Conservation (phyloP, 2,797 vertebrate genomes). For the Centroberyx gerrardi region DNA sequence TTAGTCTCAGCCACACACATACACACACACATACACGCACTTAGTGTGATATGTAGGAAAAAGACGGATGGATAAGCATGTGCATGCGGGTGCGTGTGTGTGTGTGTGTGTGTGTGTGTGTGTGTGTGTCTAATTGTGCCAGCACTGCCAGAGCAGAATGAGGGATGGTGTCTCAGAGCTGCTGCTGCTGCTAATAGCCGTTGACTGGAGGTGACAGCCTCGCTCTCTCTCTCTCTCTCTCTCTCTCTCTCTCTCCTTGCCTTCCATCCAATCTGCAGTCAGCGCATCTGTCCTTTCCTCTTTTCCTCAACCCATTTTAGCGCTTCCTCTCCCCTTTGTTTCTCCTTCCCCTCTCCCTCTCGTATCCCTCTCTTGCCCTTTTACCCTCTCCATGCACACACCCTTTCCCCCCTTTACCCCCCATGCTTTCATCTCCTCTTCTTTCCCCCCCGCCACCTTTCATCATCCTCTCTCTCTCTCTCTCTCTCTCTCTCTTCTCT, state of each 20-base stretch:
- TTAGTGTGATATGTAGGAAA: slow-evolving; percentile 23
- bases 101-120: slow-evolving; percentile 61
- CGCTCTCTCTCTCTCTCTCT: slow-evolving; percentile 14
- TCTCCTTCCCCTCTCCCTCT: slow-evolving; percentile 47
- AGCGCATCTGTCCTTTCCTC: slow-evolving; percentile 75
- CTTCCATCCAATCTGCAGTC: slow-evolving; percentile 78
- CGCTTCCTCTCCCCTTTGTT: slow-evolving; percentile 64
- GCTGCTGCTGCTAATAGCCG: slow-evolving; percentile 82
- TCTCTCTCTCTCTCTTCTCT: slow-evolving; percentile 48
- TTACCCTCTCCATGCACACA: slow-evolving; percentile 53
- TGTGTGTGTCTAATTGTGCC: slow-evolving; percentile 83
- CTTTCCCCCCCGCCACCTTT: slow-evolving; percentile 75
- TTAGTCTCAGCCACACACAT: slow-evolving; percentile 61
- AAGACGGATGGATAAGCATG: slow-evolving; percentile 63
- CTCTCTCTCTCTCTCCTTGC: slow-evolving; percentile 50
- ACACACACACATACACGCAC: slow-evolving; percentile 12
- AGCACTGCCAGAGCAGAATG: slow-evolving; percentile 83
- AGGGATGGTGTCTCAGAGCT: slow-evolving; percentile 84
- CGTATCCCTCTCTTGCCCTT: slow-evolving; percentile 75
- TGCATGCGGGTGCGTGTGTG: slow-evolving; percentile 16
- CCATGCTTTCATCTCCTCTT: slow-evolving; percentile 73
- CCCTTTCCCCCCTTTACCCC: slow-evolving; percentile 13
- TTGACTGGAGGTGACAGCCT: slow-evolving; percentile 82
- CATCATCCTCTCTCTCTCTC: slow-evolving; percentile 55
- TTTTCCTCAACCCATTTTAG: slow-evolving; percentile 66